Base-by-base conservation (phyloP, 2,888 invertebrate species). In the Falcaria lacertinaria region DNA sequence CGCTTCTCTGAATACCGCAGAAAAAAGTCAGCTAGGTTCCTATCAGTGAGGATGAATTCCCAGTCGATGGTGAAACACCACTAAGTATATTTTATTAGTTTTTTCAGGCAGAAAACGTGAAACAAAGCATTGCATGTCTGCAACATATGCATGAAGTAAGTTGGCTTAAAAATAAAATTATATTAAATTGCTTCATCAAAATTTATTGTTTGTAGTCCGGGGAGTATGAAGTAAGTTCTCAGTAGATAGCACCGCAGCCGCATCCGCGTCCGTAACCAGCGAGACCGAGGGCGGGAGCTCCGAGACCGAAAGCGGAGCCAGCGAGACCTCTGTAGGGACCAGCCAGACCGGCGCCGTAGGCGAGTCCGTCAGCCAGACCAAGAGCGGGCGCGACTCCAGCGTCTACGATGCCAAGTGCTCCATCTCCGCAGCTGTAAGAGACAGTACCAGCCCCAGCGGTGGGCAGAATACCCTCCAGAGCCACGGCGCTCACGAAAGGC, bases 401-500 rank as follows among this genome's bases (percentile, higher is more conserved):
- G 33, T 14, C 11, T 14, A 33, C 13, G 33, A 49, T 50, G 34
- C 52, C 49, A 5, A 52, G 39, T n/a, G 19, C 34, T 11, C 52
- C 52, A 11, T 39, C 39, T 2, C 69, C 69, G 32, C 66, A 64
- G 3, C 64, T 54, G 33, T 69, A 68, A 0, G 52, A 28, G 13
- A 68, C 57, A 0, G 48, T 41, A 14, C 63, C 62, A 33, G 53
- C 42, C 0, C 71, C 69, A 6, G 47, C 53, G 2, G 67, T 62
- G 11, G 66, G 66, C 2, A 69, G 39, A n/a, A 39, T 46, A 3
- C 68, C 68, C 37, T 60, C 56, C 17, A 70, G 45, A 2, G 45
- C 59, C 0, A 66, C 69, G 4, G 69, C 53, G 2, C 66, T 63
- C 6, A 65, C 36, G 57, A 69, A 66, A 4, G 66, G 70, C 15